Evolutionary conservation across 2,113 vertebrate genomes (phyloP), one percentile per base, ranked within the genome.

Genomic region (Salvator merianae): DNA sequence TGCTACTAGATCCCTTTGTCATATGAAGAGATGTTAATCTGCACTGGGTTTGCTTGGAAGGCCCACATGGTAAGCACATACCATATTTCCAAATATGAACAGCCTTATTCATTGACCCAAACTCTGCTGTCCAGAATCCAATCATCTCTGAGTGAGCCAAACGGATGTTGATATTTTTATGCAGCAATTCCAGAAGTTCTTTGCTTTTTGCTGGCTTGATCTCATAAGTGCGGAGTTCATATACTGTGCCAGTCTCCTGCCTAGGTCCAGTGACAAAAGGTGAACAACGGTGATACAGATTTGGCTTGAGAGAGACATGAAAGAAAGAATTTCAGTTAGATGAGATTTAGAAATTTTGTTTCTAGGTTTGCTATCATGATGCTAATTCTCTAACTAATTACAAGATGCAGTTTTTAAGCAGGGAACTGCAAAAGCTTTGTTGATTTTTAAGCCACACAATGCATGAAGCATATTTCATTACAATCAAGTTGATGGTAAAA

Each of bases 81-180:
- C 97, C 97, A 3, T 96, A 99, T 88, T 98, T 98, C 98, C 98
- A 99, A 84, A 99, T 91, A 87, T 99, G 98, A 84, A 98, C 91
- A 30, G 97, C 97, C 87, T 96, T 97, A 95, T 99, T 99, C 84
- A 98, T 90, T 0, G 88, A 86, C 79, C 97, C 97, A 34, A 98
- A 97, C 92, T 99, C 98, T 0, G 95, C 90, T 13, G 89, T 96
- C 98, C 98, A 99, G 83, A 95, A 97, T 47, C 98, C 98, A 87
- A 97, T 59, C 91, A 99, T 92, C 91, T 98, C 93, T 0, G 98
- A 99, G 88, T 97, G 96, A 71, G 97, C 96, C 0, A 96, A 97
- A 43, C 98, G 96, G 70, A 98, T 92, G 84, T 97, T 95, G 62
- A 98, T 71, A 88, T 96, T 93, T 91, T 98, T 97, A 82, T 87